Evolutionary conservation across 1,140 invertebrate species (phyloP), one percentile per base, ranked within the genome.

Genomic region (Pectinophora gossypiella): DNA sequence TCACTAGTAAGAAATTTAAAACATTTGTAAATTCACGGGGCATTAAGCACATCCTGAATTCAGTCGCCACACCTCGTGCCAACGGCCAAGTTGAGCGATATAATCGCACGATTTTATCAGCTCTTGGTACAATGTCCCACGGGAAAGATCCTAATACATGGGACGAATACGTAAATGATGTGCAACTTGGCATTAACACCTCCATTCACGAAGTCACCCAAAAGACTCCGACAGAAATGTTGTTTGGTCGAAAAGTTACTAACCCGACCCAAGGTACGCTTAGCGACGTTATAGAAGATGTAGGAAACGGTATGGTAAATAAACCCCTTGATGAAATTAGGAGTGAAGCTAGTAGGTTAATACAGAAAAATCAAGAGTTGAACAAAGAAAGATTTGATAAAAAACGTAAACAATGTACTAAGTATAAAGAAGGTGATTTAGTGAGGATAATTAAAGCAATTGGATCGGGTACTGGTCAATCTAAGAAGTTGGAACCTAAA

Each of bases 391-490:
- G 51, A 3, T 62, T 35, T 43, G 48, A 66, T 36, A 54, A 52
- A 49, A 18, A 20, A 35, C 48, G 45, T n/a, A 56, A 52, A 27
- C 10, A 42, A 19, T 13, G 13, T 43, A 59, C n/a, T n/a, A n/a
- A n/a, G n/a, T n/a, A n/a, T n/a, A n/a, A n/a, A n/a, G n/a, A n/a
- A n/a, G n/a, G n/a, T n/a, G n/a, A n/a, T n/a, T n/a, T n/a, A n/a
- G n/a, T n/a, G n/a, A n/a, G n/a, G n/a, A n/a, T n/a, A n/a, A 40
- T 56, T 67, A 59, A 38, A 16, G 42, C 56, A 20, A 45, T 63
- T 27, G 49, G 44, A 19, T 36, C 40, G 13, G 49, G 18, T 12
- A 13, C 55, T 10, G 53, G 53, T 36, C 47, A 62, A 20, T 62
- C 55, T n/a, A n/a, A n/a, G n/a, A n/a, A n/a, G n/a, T n/a, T n/a